Percentiles rank a stretch among this genome's conserved stretches.
Evolutionary conservation across 2,888 invertebrate species (phyloP).

Genomic region (Brenthis daphne): DNA sequence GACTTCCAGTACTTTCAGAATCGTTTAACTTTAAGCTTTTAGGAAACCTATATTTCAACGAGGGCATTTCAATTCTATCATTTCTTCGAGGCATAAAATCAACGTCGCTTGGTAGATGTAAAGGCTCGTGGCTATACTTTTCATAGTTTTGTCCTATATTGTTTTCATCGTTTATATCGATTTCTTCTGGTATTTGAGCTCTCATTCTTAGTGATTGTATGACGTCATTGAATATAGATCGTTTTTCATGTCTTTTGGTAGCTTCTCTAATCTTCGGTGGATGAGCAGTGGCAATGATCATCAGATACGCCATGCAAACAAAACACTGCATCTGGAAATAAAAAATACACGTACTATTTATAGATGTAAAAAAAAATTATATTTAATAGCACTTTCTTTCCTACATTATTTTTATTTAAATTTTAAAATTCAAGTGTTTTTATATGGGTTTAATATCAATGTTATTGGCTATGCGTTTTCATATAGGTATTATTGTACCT

Average conservation of each 20-base stretch:
- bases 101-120: conserved; percentile 59
- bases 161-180: conserved; percentile 64
- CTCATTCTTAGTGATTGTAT: conserved; percentile 69
- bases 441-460: no score
- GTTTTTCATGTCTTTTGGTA: conserved; percentile 52
- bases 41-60: conserved; percentile 67
- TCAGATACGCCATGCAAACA: conserved; percentile 71
- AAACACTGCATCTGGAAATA: conserved; percentile 73
- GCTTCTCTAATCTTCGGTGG: conserved; percentile 55
- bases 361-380: neutral
- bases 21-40: conserved; percentile 56
- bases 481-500: no score
- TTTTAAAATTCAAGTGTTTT: no score
- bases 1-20: conserved; percentile 45
- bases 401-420: no score
- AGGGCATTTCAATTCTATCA: conserved; percentile 71
- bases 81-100: conserved; percentile 71
- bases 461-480: no score
- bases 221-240: conserved; percentile 71
- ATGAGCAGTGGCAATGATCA: conserved; percentile 63
- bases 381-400: no score
- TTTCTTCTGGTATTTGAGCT: conserved; percentile 62
- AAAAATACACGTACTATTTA: conserved; percentile 29
- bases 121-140: conserved; percentile 57
- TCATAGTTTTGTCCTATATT: conserved; percentile 61